Base-by-base conservation (phyloP, 2,888 invertebrate genomes). In the Scaptomyza parva region DNA sequence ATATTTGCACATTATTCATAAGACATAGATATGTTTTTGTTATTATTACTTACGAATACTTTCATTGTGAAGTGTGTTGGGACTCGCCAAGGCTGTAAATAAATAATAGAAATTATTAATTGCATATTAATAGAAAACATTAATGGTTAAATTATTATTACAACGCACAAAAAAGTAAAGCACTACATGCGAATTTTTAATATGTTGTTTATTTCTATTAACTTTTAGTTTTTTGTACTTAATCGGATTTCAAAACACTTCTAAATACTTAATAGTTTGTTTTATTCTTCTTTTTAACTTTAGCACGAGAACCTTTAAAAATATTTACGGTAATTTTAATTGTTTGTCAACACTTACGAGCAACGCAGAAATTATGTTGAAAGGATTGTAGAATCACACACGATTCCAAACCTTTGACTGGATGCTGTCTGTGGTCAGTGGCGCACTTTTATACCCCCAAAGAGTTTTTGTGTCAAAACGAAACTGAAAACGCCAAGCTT, bases 1-100 rank as follows among this genome's bases (percentile, higher is more conserved):
- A 45, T 52, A 44, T 55, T 64, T 58, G 69, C 73, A 77, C 60
- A 71, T 72, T 54, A 70, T 70, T 59, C 22, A 41, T 50, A 17
- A 5, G 48, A 52, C n/a, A 54, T 57, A 22, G n/a, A n/a, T 22
- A 51, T 60, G 33, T 48, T 59, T 64, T 64, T 59, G 47, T 41
- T 26, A 43, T 66, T 51, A 70, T 83, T 91, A 93, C 93, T 93
- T 93, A 93, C 93, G 92, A 93, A 91, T 89, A 92, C 88, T 91
- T 92, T 93, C 93, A 93, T 93, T 84, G 77, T 89, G 80, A 62
- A 76, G 75, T 72, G 65, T 71, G 68, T 75, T 78, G 67, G 67
- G 53, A 69, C 64, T 76, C 68, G 86, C 70, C 77, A 76, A 77
- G 79, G 83, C 87, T 82, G 76, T 61, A 81, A 87, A 51, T 65